phyloP scores from a whole-genome alignment of 1,140 invertebrate genomes.

The Littorina saxatilis region DNA sequence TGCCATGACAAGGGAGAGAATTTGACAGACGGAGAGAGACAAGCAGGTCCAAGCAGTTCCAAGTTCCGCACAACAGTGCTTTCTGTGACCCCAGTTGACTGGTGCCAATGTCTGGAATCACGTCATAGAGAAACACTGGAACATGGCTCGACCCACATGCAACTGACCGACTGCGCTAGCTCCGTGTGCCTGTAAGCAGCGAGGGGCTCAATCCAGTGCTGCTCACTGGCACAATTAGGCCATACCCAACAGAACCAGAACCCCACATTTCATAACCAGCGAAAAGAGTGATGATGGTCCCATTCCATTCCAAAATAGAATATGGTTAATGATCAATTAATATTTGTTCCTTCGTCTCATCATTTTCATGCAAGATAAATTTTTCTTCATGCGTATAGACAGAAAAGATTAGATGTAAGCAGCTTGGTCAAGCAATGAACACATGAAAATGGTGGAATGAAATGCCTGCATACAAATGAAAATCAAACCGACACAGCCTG shows the following conservation, averaged over 20 bases:
- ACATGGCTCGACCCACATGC: not conserved
- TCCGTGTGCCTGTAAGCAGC: not conserved
- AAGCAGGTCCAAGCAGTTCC: not conserved
- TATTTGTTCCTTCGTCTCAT: too few species aligned
- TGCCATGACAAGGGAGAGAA: too few species aligned
- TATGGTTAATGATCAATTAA: too few species aligned
- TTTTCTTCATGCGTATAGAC: too few species aligned
- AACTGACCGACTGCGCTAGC: conserved; percentile 6
- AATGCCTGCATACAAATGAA: too few species aligned
- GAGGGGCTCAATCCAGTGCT: conserved; percentile 23
- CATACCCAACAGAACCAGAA: not conserved
- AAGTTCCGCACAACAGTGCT: not conserved
- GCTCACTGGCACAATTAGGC: not conserved
- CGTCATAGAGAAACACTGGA: conserved; percentile 21
- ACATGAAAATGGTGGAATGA: too few species aligned
- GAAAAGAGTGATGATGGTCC: not conserved
- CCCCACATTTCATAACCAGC: not conserved
- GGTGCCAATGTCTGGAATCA: not conserved
- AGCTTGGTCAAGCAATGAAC: too few species aligned
- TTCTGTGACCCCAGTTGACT: conserved; percentile 16
- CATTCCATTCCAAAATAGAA: too few species aligned
- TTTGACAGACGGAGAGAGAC: not conserved
- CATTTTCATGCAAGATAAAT: too few species aligned
- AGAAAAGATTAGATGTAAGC: too few species aligned
- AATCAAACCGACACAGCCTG: too few species aligned